These are phyloP conservation scores for Montipora efflorescens DNA, from an alignment of 64 coral and sea anemone species.

Conservation along the genomic window DNA sequence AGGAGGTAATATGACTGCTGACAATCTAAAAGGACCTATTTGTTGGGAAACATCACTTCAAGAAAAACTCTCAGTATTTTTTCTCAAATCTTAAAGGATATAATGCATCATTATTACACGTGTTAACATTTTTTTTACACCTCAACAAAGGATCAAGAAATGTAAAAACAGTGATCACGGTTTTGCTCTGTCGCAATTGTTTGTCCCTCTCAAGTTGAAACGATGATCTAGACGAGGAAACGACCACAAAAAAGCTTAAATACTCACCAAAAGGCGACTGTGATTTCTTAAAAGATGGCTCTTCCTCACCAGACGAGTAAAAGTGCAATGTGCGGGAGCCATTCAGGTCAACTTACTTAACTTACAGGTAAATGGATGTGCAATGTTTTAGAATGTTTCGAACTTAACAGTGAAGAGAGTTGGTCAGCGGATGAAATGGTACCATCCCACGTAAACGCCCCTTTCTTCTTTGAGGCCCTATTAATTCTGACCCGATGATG, in stretches of 20 bases:
- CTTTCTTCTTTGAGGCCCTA: not conserved
- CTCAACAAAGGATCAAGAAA: no score
- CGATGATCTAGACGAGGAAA: not conserved
- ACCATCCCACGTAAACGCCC: slow-evolving; percentile 29
- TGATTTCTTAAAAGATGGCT: not conserved
- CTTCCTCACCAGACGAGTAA: not conserved
- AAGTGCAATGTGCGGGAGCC: not conserved
- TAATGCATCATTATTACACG: no score
- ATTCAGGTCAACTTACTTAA: not conserved
- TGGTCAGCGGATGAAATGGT: not conserved
- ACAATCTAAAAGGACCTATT: not conserved
- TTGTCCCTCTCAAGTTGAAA: not conserved
- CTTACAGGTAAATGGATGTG: not conserved
- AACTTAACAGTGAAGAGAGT: not conserved
- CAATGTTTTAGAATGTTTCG: not conserved
- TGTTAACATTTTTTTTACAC: not conserved
- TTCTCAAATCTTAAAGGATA: no score
- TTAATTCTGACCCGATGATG: not conserved
- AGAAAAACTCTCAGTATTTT: no score
- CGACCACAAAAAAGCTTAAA: not conserved
- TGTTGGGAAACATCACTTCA: not conserved
- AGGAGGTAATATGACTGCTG: not conserved
- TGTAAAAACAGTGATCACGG: not conserved
- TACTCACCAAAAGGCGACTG: slow-evolving; percentile 14
- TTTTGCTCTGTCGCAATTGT: not conserved